Percentiles rank a stretch among this genome's conserved stretches.
Conservation (phyloP, 2,888 invertebrate genomes). For the Ormyrus rosae region DNA sequence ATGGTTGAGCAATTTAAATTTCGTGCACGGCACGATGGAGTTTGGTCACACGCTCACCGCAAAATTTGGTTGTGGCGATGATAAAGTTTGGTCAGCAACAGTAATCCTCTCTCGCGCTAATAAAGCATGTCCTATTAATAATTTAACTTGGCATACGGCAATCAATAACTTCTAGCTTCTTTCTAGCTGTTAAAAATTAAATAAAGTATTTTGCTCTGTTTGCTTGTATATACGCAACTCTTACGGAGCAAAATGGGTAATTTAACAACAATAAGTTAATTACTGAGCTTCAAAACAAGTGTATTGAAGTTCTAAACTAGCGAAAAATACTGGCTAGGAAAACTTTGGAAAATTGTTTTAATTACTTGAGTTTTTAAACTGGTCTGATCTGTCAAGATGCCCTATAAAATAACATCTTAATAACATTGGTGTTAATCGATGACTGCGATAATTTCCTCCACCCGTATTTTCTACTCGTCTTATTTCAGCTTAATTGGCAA, state of each 20-base stretch:
- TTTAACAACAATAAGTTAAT: no score
- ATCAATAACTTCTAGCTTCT: no score
- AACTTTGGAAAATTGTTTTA: no score
- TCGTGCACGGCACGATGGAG: not conserved
- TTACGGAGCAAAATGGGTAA: no score
- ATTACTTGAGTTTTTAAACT: not conserved
- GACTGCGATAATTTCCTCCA: constrained; percentile 23
- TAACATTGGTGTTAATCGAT: constrained; percentile 21
- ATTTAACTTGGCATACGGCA: not conserved
- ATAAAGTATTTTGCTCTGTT: no score
- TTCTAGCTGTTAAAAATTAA: no score
- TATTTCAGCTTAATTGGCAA: constrained; percentile 12
- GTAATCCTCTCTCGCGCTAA: constrained; percentile 7
- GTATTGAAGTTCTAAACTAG: no score
- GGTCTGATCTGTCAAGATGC: constrained; percentile 18
- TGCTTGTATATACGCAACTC: no score
- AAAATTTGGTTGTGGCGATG: constrained; percentile 12
- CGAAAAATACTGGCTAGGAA: no score
- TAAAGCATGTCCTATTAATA: constrained; percentile 4
- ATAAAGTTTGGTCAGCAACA: constrained; percentile 13
- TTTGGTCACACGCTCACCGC: constrained; percentile 11
- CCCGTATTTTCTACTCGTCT: constrained; percentile 4
- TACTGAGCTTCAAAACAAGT: no score
- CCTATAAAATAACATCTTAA: constrained; percentile 22
- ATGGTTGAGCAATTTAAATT: constrained; percentile 16